Conservation (phyloP, 2,113 vertebrate genomes). For the Campylomormyrus numenius region DNA sequence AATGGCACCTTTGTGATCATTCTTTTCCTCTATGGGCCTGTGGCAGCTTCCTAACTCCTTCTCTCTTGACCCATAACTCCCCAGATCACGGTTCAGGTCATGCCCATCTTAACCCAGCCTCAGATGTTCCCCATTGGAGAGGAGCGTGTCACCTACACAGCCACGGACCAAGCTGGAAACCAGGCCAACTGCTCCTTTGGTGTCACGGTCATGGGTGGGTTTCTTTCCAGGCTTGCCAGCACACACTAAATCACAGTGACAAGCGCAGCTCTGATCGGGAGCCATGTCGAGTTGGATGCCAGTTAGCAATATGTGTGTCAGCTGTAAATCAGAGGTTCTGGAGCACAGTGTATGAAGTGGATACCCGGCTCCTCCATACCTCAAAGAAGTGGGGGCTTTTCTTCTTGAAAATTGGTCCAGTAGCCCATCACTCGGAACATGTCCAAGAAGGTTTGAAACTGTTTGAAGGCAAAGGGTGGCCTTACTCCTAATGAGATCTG, state of each 20-base stretch:
- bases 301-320: neutral
- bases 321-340: neutral
- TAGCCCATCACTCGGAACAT: neutral
- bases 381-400: neutral
- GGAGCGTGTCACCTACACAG: conserved; percentile 76
- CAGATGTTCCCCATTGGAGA: conserved; percentile 83
- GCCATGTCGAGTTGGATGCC: neutral
- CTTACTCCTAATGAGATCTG: neutral
- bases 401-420: neutral
- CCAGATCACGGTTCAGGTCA: conserved; percentile 77
- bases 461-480: neutral
- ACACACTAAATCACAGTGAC: neutral
- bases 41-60: neutral
- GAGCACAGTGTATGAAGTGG: neutral
- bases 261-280: neutral
- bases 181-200: conserved; percentile 85
- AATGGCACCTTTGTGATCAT: neutral
- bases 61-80: conserved; percentile 24
- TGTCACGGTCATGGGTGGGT: conserved; percentile 83
- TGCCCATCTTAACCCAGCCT: conserved; percentile 79
- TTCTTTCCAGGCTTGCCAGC: neutral
- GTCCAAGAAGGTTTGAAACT: neutral
- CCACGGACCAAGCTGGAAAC: conserved; percentile 71
- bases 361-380: neutral
- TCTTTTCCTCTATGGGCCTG: neutral